phyloP scores from a whole-genome alignment of 2,113 vertebrate species.

The Donacobius atricapilla region DNA sequence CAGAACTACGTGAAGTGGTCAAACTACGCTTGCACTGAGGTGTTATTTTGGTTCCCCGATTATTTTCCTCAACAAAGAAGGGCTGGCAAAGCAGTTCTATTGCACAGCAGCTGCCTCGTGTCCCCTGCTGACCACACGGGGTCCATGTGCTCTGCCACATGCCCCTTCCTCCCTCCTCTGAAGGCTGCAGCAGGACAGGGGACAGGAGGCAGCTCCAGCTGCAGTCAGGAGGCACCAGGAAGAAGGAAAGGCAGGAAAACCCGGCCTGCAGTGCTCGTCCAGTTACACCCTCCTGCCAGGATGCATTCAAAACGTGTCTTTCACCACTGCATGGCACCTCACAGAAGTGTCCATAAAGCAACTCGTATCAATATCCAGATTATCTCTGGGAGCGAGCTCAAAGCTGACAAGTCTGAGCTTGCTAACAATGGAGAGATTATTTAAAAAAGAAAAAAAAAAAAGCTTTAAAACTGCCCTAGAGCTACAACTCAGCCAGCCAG shows the following conservation, averaged over 20 bases:
- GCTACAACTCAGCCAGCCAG: neutral
- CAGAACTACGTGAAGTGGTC: neutral
- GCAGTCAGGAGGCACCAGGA: neutral
- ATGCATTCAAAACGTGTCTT: neutral
- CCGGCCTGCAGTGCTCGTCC: neutral
- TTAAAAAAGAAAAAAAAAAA: neutral
- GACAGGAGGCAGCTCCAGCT: neutral
- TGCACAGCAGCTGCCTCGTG: neutral
- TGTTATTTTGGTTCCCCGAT: neutral
- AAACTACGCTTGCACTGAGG: neutral
- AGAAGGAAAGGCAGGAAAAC: neutral
- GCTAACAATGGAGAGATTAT: neutral
- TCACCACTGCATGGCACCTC: neutral
- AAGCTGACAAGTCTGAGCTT: neutral
- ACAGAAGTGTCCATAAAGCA: neutral
- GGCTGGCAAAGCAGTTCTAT: neutral
- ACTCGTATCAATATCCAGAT: neutral
- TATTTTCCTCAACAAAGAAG: neutral
- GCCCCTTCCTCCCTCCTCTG: neutral
- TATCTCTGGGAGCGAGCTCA: neutral
- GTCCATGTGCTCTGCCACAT: neutral
- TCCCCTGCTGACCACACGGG: neutral
- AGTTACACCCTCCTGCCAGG: neutral
- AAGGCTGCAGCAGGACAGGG: neutral
- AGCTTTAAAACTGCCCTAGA: neutral